Evolutionary conservation across 37 sponge, comb jelly and placozoan genomes (phyloP).

Genomic region (Aplysina aerophoba): DNA sequence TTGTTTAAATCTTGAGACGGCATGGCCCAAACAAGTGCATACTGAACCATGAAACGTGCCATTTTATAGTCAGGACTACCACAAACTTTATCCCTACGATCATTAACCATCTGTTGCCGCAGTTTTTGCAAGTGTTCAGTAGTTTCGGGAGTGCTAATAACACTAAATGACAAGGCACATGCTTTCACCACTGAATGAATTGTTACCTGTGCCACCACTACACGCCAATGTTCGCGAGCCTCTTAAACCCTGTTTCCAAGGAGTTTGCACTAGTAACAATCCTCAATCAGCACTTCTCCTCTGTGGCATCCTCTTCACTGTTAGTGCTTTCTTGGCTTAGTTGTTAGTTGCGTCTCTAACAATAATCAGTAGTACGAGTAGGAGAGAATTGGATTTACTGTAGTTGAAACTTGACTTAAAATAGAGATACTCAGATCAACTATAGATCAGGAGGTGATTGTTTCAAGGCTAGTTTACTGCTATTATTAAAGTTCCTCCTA

Average conservation of each 20-base stretch:
- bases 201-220: neutral
- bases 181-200: neutral
- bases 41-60: neutral
- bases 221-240: neutral
- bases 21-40: neutral
- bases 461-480: too few species aligned
- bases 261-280: neutral
- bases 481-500: too few species aligned
- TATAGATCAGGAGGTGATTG: too few species aligned
- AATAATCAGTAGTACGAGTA: neutral
- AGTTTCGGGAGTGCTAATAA: neutral
- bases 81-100: neutral
- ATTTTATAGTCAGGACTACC: neutral
- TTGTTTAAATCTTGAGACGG: neutral
- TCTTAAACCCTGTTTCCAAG: neutral
- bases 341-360: too few species aligned
- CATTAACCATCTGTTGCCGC: neutral
- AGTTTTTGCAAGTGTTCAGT: neutral
- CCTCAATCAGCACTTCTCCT: neutral
- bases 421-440: too few species aligned
- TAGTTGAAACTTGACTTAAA: too few species aligned
- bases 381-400: neutral
- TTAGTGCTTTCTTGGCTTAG: too few species aligned
- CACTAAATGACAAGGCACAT: neutral
- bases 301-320: too few species aligned